Evolutionary conservation across 1,140 invertebrate genomes (phyloP).

Genomic region (Brachionus rubens): DNA sequence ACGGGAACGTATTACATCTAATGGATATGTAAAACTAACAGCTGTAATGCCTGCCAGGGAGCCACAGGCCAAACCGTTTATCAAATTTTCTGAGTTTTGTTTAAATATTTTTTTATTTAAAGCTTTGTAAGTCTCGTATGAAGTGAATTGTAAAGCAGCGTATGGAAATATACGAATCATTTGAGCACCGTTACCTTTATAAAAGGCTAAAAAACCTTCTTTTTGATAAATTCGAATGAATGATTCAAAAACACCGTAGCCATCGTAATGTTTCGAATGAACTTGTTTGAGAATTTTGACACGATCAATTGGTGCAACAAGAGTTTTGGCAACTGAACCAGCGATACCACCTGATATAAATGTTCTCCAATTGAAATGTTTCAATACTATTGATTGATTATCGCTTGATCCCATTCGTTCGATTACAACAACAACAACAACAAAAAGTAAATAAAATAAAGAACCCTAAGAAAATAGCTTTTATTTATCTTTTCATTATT

Average conservation of each 20-base stretch:
- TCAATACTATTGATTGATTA: background rate
- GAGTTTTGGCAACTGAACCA: conserved; percentile 90
- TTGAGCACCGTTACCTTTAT: conserved; percentile 94
- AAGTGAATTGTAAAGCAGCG: conserved; percentile 91
- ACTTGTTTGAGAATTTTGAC: conserved; percentile 96
- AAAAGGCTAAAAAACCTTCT: conserved; percentile 78
- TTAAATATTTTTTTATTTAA: conserved; percentile 55
- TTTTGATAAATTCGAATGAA: conserved; percentile 68
- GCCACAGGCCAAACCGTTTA: conserved; percentile 62
- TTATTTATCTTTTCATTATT: too few relatives aligned
- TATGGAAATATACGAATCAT: conserved; percentile 94
- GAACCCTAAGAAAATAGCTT: too few relatives aligned
- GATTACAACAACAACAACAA: too few relatives aligned
- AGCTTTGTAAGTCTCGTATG: conserved; percentile 91
- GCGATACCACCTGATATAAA: conserved; percentile 55
- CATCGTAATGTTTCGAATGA: conserved; percentile 71
- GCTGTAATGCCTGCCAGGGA: conserved; percentile 85
- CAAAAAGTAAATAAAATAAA: too few relatives aligned
- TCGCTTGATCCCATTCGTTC: background rate
- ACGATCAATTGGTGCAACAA: conserved; percentile 90
- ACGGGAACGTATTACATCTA: conserved; percentile 91
- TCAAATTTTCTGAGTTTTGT: background rate
- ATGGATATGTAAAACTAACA: conserved; percentile 85
- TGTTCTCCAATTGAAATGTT: conserved; percentile 32
- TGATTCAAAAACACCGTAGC: conserved; percentile 73